These are phyloP conservation scores for Gerris lacustris DNA, from an alignment of 2,888 invertebrate species.

Conservation along the genomic window DNA sequence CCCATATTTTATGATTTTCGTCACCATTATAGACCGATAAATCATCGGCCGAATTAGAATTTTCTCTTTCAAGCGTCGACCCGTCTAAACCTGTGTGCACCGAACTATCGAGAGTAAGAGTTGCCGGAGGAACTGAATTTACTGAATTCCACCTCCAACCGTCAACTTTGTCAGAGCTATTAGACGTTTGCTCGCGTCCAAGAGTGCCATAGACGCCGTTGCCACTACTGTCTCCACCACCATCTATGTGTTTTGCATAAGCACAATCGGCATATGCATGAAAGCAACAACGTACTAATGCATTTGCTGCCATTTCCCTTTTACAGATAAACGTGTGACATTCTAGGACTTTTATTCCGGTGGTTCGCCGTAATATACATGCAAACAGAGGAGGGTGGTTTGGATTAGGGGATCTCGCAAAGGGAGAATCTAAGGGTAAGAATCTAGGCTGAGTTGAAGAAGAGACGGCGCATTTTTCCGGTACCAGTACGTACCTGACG, in stretches of 20 bases:
- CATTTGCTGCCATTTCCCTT: slow-evolving; percentile 91
- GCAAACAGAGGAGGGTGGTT: slow-evolving; percentile 94
- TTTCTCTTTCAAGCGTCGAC: slow-evolving; percentile 7
- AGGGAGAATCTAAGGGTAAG: slow-evolving; percentile 89
- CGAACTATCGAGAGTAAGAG: slow-evolving; percentile 47
- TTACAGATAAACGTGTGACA: slow-evolving; percentile 98
- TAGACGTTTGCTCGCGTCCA: slow-evolving; percentile 37
- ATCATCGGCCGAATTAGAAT: slow-evolving; percentile 47
- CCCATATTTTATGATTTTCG: slow-evolving; percentile 90
- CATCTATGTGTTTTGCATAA: slow-evolving; percentile 65
- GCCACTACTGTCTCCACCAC: slow-evolving; percentile 29
- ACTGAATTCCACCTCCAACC: slow-evolving; percentile 42
- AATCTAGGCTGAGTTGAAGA: slow-evolving; percentile 53
- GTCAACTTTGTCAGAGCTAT: slow-evolving; percentile 41
- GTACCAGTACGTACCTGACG: slow-evolving; percentile 68
- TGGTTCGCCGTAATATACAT: slow-evolving; percentile 86
- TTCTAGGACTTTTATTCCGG: slow-evolving; percentile 94
- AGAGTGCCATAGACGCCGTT: slow-evolving; percentile 40
- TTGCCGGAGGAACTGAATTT: slow-evolving; percentile 37
- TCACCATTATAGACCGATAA: slow-evolving; percentile 78
- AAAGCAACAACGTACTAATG: slow-evolving; percentile 91
- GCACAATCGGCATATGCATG: slow-evolving; percentile 95
- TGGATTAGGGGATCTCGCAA: slow-evolving; percentile 81
- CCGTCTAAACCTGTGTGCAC: slow-evolving; percentile 34
- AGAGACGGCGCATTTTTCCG: slow-evolving; percentile 49